Conservation (phyloP, 2,113 vertebrate genomes). For the Nanger granti region DNA sequence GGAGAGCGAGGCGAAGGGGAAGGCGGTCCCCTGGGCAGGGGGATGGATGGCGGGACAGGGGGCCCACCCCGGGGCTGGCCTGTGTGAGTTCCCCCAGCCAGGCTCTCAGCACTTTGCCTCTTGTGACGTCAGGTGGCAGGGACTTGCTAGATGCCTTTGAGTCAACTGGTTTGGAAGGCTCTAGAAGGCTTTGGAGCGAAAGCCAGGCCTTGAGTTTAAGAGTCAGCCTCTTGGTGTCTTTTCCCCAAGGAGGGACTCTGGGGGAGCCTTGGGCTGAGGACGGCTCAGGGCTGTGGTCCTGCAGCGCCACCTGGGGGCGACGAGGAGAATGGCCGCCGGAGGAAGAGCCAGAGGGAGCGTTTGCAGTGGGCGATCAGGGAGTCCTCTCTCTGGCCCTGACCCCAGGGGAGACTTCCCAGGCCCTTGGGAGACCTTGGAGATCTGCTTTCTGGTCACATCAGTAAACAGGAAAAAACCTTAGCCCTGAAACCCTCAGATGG, state of each 20-base stretch:
- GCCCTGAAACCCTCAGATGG: background rate
- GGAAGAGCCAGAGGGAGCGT: background rate
- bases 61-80: background rate
- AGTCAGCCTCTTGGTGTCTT: background rate
- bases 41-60: no score
- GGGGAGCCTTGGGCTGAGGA: background rate
- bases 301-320: constrained; percentile 74
- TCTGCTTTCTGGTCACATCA: background rate
- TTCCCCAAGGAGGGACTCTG: background rate
- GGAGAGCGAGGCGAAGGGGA: background rate
- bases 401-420: background rate
- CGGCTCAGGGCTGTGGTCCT: constrained; percentile 36
- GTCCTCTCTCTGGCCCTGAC: background rate
- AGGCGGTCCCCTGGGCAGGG: background rate
- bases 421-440: background rate
- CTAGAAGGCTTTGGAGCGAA: background rate
- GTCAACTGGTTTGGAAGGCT: background rate
- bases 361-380: fast-evolving
- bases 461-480: no score
- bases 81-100: background rate
- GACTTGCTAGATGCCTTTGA: background rate
- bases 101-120: background rate
- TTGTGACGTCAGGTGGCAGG: background rate
- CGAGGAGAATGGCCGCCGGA: fast-evolving
- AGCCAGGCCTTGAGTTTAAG: background rate